Evolutionary conservation across 1,140 invertebrate species (phyloP), one percentile per base, ranked within the genome.

Genomic region (Pemphigus obesinymphae): DNA sequence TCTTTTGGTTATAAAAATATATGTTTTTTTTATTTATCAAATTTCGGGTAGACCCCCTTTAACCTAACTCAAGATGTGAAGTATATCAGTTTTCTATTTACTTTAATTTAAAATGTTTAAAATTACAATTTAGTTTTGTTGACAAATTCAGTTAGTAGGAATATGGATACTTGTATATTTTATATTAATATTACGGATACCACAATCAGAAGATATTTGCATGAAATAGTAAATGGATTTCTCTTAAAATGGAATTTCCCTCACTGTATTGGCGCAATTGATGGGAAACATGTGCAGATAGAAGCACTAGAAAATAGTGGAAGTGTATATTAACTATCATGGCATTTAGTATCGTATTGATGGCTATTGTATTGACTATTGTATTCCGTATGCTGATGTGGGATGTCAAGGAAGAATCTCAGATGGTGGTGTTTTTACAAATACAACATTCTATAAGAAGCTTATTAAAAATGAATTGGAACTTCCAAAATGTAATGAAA

Each of bases 281-380:
- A 89, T 84, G 88, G 87, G 20, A 89, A 89, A 84, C 87, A 88
- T 84, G 84, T 88, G 34, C 83, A 82, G 75, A 86, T 88, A 78
- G 84, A 85, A 83, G 63, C 82, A 72, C 86, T 87, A 63, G 78
- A 83, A 55, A 84, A 87, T 76, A 84, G 83, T 84, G 86, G 86
- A 76, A 87, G 85, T 15, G 75, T 84, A n/a, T 89, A 86, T 83
- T 89, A 90, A 89, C 84, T 90, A 89, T 84, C 89, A 90, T 85
- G 84, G 85, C 34, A 17, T 85, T 86, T 84, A 88, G 86, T 82
- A 87, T 88, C 75, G 86, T 89, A 50, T 84, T 89, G 34, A 34
- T 88, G 45, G 86, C 86, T 75, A 82, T 86, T 26, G 85, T 84
- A 31, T 63, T n/a, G 34, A 83, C 55, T 83, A 83, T 43, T 85